These are phyloP conservation scores for Calyptomena viridis DNA, from an alignment of 2,113 vertebrate genomes.

Conservation along the genomic window DNA sequence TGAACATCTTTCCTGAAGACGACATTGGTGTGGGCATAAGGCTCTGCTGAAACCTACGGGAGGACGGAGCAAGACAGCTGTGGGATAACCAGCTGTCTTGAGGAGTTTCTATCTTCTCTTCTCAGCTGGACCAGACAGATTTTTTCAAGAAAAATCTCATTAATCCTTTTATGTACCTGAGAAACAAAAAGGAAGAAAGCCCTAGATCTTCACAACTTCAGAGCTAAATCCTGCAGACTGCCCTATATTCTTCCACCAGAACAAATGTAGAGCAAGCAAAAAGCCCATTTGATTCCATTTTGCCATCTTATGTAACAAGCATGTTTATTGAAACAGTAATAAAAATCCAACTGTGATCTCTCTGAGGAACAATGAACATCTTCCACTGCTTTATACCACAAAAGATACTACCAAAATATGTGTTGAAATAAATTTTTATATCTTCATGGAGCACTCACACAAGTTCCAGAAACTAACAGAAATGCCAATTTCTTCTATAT, in stretches of 20 bases:
- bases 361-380: background rate
- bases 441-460: background rate
- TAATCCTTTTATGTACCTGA: background rate
- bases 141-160: background rate
- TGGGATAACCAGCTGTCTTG: fast-evolving
- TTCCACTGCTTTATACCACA: background rate
- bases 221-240: background rate
- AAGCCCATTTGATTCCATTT: background rate
- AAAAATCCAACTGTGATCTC: background rate
- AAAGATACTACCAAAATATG: background rate
- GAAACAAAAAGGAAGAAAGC: background rate
- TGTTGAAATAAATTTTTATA: background rate
- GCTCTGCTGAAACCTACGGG: background rate
- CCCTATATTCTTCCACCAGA: background rate
- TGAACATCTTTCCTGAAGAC: background rate
- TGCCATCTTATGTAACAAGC: fast-evolving
- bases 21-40: background rate
- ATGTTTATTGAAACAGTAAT: background rate
- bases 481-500: background rate
- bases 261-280: background rate
- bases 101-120: background rate
- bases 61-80: background rate
- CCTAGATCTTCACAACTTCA: background rate
- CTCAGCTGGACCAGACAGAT: background rate
- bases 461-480: background rate